A percentile compares a stretch with the other conserved stretches of the same genome.
Conservation (phyloP, 2,888 invertebrate genomes). For the Euphydryas editha region DNA sequence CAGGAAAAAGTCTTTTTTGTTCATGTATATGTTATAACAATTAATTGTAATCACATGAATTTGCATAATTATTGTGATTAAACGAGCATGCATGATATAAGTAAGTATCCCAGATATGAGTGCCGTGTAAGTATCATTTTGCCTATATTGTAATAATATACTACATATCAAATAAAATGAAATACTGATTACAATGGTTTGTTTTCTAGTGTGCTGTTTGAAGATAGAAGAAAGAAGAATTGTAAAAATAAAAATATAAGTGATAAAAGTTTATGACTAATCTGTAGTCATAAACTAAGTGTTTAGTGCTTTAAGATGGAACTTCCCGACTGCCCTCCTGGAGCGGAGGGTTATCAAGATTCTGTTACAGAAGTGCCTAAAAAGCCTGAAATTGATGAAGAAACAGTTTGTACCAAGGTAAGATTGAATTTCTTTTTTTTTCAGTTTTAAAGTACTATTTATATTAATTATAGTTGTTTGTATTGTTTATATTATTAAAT, state of each 20-base stretch:
- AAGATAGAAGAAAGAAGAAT: conserved; percentile 37
- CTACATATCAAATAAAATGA: neutral
- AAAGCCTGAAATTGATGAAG: conserved; percentile 53
- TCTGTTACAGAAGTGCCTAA: conserved; percentile 69
- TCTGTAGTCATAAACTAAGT: conserved; percentile 75
- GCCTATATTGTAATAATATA: conserved; percentile 46
- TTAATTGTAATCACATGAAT: conserved; percentile 3
- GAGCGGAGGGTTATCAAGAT: conserved; percentile 78
- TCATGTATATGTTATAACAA: neutral
- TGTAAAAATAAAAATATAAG: conserved; percentile 25
- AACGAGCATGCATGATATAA: conserved; percentile 20
- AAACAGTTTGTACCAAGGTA: conserved; percentile 69
- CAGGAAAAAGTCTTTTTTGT: neutral
- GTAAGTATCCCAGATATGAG: conserved; percentile 30
- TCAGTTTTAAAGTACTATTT: conserved; percentile 4
- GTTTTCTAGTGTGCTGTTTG: conserved; percentile 42
- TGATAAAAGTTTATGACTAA: conserved; percentile 64
- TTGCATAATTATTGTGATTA: conserved; percentile 22
- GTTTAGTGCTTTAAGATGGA: conserved; percentile 77
- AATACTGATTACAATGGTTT: conserved; percentile 35
- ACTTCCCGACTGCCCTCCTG: conserved; percentile 77
- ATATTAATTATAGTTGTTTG: neutral
- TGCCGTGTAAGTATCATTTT: conserved; percentile 66
- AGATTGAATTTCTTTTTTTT: conserved; percentile 53
- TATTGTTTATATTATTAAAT: neutral